Base-by-base conservation (phyloP, 2,888 invertebrate species). In the Parnassius orleans region DNA sequence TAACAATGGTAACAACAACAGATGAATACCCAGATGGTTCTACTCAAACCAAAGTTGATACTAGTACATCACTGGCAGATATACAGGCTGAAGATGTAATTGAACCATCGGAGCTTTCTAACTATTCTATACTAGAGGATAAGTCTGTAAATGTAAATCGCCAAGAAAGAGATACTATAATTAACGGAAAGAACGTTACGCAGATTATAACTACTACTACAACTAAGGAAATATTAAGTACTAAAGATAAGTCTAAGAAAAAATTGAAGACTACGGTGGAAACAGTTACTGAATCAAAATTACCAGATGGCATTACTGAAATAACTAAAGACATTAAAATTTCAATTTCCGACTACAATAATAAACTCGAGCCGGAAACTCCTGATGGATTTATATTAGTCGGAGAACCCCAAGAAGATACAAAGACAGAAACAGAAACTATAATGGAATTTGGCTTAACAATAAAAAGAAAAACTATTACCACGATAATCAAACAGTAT, bases 11-110 rank as follows among this genome's bases (percentile, higher is more conserved):
- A 0, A 87, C 85, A 10, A 90, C 87, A 10, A 88, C 85, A 42
- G 91, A 92, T 67, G 78, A 81, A 57, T 91, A 87, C 67, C 91
- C 92, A 15, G 92, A 92, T 66, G 89, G 91, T 48, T 90, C 90
- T 9, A 84, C 86, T 10, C 80, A 77, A 44, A 85, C 86, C 1
- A 87, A 87, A 70, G 78, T 87, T 33, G 90, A 91, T 56, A 85
- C 79, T 43, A 89, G 80, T 66, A 86, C 87, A 10, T 78, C 83
- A 42, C 69, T 92, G 48, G 79, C 79, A 19, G 88, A 91, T 67
- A 80, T 89, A 60, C 80, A 83, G 66, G 62, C 67, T 12, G 78
- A 80, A 61, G 71, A 72, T 55, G 53, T 74, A 5, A 41, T 63
- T 46, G 80, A 85, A 67, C 73, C 72, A 10, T 69, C 74, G 9